phyloP scores from a whole-genome alignment of 2,113 vertebrate genomes.

The Myiopsitta monachus region DNA sequence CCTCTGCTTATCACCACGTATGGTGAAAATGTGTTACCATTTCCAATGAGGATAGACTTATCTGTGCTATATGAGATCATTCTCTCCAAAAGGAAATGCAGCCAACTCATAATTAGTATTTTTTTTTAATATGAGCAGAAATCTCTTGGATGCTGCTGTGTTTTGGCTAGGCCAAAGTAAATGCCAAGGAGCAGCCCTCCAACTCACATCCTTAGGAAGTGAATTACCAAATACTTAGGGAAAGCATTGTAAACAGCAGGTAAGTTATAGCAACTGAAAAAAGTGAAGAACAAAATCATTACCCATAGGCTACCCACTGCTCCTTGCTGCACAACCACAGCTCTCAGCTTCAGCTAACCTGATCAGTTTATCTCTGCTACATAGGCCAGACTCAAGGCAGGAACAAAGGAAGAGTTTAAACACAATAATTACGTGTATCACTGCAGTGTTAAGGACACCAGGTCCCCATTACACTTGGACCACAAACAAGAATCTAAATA shows the following conservation, averaged over 20 bases:
- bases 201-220: neutral
- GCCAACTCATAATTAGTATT: rapidly evolving
- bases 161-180: neutral
- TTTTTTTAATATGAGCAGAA: neutral
- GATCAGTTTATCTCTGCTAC: neutral
- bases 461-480: neutral
- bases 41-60: neutral
- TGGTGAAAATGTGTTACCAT: neutral
- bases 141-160: neutral
- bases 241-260: neutral
- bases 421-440: neutral
- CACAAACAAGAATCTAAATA: neutral
- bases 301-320: neutral
- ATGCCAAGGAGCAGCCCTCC: neutral
- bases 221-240: neutral
- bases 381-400: neutral
- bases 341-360: neutral
- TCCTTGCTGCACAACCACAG: neutral
- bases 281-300: neutral
- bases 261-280: neutral
- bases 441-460: neutral
- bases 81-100: neutral
- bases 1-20: neutral
- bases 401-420: neutral
- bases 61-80: neutral